phyloP scores from a whole-genome alignment of 2,888 invertebrate genomes.

The Amphimallon solstitiale region DNA sequence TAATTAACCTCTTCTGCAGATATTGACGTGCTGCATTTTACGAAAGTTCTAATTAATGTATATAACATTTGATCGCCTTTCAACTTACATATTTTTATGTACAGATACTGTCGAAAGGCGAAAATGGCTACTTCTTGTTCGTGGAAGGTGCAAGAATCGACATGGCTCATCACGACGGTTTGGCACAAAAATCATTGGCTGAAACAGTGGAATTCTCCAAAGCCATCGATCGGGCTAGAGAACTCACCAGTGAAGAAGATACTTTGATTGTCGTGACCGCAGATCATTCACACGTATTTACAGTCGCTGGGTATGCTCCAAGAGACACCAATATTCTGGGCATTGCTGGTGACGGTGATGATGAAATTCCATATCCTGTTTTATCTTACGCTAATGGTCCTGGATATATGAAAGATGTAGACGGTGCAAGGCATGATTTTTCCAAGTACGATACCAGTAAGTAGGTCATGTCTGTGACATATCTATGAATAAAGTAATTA shows the following conservation, averaged over 20 bases:
- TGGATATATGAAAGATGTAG: slow-evolving; percentile 65
- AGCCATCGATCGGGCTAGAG: slow-evolving; percentile 69
- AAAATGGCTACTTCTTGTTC: too few relatives aligned
- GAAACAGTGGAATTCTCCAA: slow-evolving; percentile 80
- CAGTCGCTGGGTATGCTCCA: slow-evolving; percentile 76
- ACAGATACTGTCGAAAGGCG: slow-evolving; percentile 69
- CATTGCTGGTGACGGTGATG: slow-evolving; percentile 64
- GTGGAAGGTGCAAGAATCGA: slow-evolving; percentile 83
- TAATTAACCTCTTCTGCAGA: too few relatives aligned
- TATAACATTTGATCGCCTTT: too few relatives aligned
- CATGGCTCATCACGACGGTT: slow-evolving; percentile 78
- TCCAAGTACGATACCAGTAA: slow-evolving; percentile 63
- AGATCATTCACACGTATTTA: slow-evolving; percentile 83
- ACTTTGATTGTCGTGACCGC: slow-evolving; percentile 83
- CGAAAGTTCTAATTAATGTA: too few relatives aligned
- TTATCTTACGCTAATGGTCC: slow-evolving; percentile 82
- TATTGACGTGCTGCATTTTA: too few relatives aligned
- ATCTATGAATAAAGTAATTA: too few relatives aligned
- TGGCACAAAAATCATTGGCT: slow-evolving; percentile 75
- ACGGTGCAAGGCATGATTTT: slow-evolving; percentile 63
- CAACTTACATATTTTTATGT: too few relatives aligned
- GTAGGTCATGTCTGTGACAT: too few relatives aligned
- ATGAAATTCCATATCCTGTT: slow-evolving; percentile 73
- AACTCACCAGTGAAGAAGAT: slow-evolving; percentile 70
- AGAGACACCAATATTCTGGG: slow-evolving; percentile 72